Base-by-base conservation (phyloP, 2,888 invertebrate species). In the Eurytoma adleriae region DNA sequence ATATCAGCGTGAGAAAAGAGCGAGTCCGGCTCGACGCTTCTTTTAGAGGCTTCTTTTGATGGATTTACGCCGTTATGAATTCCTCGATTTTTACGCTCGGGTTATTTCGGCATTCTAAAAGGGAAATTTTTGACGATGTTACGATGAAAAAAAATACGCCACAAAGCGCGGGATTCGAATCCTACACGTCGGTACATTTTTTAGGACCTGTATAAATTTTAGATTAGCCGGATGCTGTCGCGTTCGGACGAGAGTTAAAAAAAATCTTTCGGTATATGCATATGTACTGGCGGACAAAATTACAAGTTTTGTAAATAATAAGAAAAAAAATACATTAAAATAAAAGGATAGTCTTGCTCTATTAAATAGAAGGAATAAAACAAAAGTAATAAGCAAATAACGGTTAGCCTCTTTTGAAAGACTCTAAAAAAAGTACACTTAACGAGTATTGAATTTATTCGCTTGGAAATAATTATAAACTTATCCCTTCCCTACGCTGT, bases 391-490 rank as follows among this genome's bases (percentile, higher is more conserved):
- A 57, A 72, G 76, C 69, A 72, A 69, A 52, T 72, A 81, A 83
- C 73, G 62, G 69, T 80, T 81, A 73, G 76, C 78, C 73, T 78
- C 68, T 83, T 80, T 83, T 79, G 74, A 75, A 81, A 84, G 72
- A 83, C 71, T 82, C 82, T 81, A 80, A 81, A 67, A 27, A 48
- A 79, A 59, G 57, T 70, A 66, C 54, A 78, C 52, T 20, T 80
- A 78, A 77, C 67, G 66, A 81, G 72, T 82, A 79, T 80, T 82
- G 56, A 81, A 79, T 77, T 79, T 71, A 79, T 80, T 83, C 83
- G 85, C 85, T 85, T 85, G 69, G 73, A 84, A 83, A 1, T 85
- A 85, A 83, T 85, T 78, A 81, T 82, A 82, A 30, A 64, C 40
- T 40, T 64, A 64, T 30, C 57, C 57, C 75, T 79, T 81, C 80